These are phyloP conservation scores for Megastigmus dorsalis DNA, from an alignment of 2,888 invertebrate species.

Conservation along the genomic window DNA sequence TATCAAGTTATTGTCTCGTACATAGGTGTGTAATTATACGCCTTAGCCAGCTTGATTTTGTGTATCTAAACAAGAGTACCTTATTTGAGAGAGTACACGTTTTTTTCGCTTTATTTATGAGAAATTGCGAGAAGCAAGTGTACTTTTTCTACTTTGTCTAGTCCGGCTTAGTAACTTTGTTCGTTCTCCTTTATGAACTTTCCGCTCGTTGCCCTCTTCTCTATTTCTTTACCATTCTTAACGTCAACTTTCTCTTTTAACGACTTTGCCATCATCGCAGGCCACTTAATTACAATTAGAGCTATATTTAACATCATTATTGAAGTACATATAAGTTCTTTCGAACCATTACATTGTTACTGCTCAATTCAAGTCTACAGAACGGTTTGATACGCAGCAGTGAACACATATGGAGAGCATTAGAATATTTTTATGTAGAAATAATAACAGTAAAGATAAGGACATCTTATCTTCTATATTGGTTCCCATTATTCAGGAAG, in stretches of 20 bases:
- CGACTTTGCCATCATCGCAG: slow-evolving; percentile 2
- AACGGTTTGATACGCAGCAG: too few species aligned
- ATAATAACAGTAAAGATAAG: not conserved
- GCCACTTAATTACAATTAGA: slow-evolving; percentile 9
- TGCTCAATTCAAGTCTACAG: too few species aligned
- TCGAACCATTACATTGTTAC: too few species aligned
- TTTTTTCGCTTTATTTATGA: too few species aligned
- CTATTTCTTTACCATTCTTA: not conserved
- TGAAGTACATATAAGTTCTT: too few species aligned
- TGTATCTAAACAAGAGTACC: not conserved
- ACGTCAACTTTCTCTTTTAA: slow-evolving; percentile 7
- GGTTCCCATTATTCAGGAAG: too few species aligned
- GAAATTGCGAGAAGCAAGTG: not conserved
- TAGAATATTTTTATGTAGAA: not conserved
- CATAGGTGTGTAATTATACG: too few species aligned
- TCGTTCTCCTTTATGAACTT: not conserved
- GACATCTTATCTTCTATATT: too few species aligned
- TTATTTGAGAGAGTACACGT: not conserved
- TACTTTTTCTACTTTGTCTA: not conserved
- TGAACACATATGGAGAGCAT: too few species aligned
- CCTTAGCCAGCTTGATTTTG: not conserved
- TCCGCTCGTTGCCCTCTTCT: not conserved
- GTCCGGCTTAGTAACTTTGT: not conserved
- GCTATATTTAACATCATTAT: not conserved
- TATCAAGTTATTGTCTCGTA: too few species aligned